Evolutionary conservation across 2,797 vertebrate species (phyloP), one percentile per base, ranked within the genome.

Genomic region (Arremon brunneinucha): DNA sequence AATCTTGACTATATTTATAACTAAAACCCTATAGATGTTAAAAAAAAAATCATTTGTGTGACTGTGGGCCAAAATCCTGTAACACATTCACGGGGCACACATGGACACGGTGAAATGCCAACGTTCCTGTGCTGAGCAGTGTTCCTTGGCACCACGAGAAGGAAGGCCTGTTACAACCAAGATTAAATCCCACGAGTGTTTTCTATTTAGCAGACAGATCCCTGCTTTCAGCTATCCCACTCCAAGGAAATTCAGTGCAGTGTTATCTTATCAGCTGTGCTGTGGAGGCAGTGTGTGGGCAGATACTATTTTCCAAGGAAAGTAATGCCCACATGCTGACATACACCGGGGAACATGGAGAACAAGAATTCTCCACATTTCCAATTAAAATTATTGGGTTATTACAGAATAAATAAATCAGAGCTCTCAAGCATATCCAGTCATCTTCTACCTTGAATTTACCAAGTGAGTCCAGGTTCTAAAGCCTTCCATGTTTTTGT

Each of bases 281-380:
- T 83, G 87, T 16, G 93, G 93, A 96, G 83, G 96, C 94, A 93
- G 94, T 8, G 37, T 24, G 93, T 93, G 93, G 94, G 90, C 9
- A 90, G 86, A 79, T 12, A 85, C 81, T 91, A 15, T 76, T 93
- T 90, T 84, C 90, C 15, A 92, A 41, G 46, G 65, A 60, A 79
- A 93, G 94, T 28, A 62, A 20, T 89, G 96, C 95, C 93, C 88
- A 90, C 89, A 34, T 56, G 79, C 94, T 97, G 96, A 92, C 93
- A 96, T 30, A 77, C 87, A 44, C 83, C 23, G 34, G 64, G 65
- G 94, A 95, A 94, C 69, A 60, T 4, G 67, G 24, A 91, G 87
- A 76, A 87, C 55, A 24, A 28, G 82, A 78, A 67, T 77, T 77
- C 64, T 82, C 86, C 68, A 63, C 28, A 3, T 70, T 94, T 92